These are phyloP conservation scores for cattle (Bos taurus) DNA, from an alignment of 2,113 vertebrate species.

Conservation along the genomic window DNA sequence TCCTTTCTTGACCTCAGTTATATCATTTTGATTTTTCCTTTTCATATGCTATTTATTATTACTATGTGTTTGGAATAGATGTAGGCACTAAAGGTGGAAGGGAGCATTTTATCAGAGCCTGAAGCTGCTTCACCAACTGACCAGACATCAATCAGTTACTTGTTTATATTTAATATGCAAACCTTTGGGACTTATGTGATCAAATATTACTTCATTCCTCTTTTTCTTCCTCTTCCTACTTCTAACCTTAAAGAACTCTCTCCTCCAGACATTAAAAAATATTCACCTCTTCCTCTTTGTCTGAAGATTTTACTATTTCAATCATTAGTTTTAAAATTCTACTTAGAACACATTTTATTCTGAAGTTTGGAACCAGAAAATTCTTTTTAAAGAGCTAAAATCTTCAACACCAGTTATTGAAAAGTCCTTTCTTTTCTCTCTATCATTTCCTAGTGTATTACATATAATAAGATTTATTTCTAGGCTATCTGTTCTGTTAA, in stretches of 20 bases:
- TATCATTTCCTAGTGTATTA: background rate
- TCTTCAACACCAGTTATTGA: background rate
- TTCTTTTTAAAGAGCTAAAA: slow-evolving; percentile 5
- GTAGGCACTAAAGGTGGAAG: background rate
- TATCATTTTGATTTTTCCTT: background rate
- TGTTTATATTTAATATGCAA: background rate
- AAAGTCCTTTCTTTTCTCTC: background rate
- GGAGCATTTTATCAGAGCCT: background rate
- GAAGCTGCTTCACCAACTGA: background rate
- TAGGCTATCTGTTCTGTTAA: background rate
- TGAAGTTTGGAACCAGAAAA: background rate
- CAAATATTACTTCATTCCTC: background rate
- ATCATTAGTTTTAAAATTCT: background rate
- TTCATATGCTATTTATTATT: background rate
- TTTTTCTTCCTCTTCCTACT: background rate
- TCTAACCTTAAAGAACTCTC: background rate
- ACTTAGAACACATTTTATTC: slow-evolving; percentile 3
- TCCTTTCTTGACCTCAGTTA: background rate
- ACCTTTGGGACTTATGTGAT: background rate
- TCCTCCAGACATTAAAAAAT: background rate
- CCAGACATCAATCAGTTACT: background rate
- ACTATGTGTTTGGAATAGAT: background rate
- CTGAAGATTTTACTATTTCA: background rate
- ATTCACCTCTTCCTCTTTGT: background rate
- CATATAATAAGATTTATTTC: background rate